A percentile compares a stretch with the other conserved stretches of the same genome.
These are phyloP conservation scores for Montipora sp. DNA, from an alignment of 64 coral and sea anemone species.

Conservation along the genomic window DNA sequence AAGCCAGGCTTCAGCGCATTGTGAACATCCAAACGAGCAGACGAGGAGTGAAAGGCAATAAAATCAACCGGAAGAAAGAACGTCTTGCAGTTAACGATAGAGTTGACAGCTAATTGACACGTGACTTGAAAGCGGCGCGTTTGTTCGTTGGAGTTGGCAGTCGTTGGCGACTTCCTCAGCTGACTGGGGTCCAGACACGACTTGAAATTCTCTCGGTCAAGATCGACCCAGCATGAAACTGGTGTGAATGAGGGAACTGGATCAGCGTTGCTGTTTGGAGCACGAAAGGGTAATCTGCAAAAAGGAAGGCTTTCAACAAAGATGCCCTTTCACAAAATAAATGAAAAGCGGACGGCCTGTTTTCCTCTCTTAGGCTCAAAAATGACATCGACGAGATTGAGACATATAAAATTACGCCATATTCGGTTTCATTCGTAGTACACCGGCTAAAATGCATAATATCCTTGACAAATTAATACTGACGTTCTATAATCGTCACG, in stretches of 20 bases:
- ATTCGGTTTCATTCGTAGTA: too few relatives aligned
- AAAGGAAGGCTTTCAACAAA: neutral
- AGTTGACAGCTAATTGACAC: slow-evolving; percentile 78
- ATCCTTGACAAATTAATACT: too few relatives aligned
- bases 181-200: slow-evolving; percentile 68
- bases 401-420: too few relatives aligned
- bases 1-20: slow-evolving; percentile 65
- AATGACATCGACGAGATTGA: too few relatives aligned
- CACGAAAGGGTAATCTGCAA: slow-evolving; percentile 78
- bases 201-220: slow-evolving; percentile 60
- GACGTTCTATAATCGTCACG: too few relatives aligned
- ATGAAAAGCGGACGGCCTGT: neutral
- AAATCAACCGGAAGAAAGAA: slow-evolving; percentile 74
- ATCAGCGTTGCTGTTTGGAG: slow-evolving; percentile 44
- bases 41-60: slow-evolving; percentile 54
- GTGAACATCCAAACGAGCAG: slow-evolving; percentile 63
- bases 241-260: slow-evolving; percentile 41
- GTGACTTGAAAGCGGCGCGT: slow-evolving; percentile 74
- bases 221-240: slow-evolving; percentile 83
- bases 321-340: neutral
- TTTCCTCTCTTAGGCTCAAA: too few relatives aligned
- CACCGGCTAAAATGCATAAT: too few relatives aligned
- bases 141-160: slow-evolving; percentile 83
- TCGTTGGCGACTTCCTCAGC: slow-evolving; percentile 70
- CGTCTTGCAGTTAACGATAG: slow-evolving; percentile 76